Percentiles rank a stretch among this genome's conserved stretches.
phyloP scores from a whole-genome alignment of 2,113 vertebrate genomes.

The Mus pahari region DNA sequence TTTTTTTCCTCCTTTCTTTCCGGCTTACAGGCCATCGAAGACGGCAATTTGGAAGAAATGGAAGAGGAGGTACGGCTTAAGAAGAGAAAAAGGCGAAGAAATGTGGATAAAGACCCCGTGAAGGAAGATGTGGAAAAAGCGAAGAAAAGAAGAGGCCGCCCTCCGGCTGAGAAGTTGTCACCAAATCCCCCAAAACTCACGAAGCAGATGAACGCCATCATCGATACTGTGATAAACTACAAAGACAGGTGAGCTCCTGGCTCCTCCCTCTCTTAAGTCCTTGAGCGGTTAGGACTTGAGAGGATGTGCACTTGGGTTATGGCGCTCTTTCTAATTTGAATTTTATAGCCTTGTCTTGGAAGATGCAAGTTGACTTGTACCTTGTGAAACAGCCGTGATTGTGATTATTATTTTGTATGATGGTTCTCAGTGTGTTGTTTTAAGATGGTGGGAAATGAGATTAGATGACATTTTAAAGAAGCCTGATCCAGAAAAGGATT shows the following conservation, averaged over 20 bases:
- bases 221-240: conserved; percentile 99
- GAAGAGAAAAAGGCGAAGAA: conserved; percentile 95
- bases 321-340: background rate
- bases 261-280: background rate
- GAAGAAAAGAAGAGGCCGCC: conserved; percentile 96
- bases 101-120: conserved; percentile 93
- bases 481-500: background rate
- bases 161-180: conserved; percentile 96
- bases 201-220: conserved; percentile 97
- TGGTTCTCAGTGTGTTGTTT: background rate
- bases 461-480: background rate
- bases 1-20: conserved; percentile 46
- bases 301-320: rapidly evolving
- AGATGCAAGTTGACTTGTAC: background rate
- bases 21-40: conserved; percentile 94
- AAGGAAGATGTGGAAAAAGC: conserved; percentile 93
- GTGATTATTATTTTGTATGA: rapidly evolving
- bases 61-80: conserved; percentile 98
- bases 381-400: background rate
- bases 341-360: background rate
- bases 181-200: conserved; percentile 97
- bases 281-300: rapidly evolving
- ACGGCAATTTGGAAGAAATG: conserved; percentile 99
- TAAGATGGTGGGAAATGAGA: background rate
- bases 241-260: conserved; percentile 91